Evolutionary conservation across 2,888 invertebrate species (phyloP).

Genomic region (Drosophila tripunctata): DNA sequence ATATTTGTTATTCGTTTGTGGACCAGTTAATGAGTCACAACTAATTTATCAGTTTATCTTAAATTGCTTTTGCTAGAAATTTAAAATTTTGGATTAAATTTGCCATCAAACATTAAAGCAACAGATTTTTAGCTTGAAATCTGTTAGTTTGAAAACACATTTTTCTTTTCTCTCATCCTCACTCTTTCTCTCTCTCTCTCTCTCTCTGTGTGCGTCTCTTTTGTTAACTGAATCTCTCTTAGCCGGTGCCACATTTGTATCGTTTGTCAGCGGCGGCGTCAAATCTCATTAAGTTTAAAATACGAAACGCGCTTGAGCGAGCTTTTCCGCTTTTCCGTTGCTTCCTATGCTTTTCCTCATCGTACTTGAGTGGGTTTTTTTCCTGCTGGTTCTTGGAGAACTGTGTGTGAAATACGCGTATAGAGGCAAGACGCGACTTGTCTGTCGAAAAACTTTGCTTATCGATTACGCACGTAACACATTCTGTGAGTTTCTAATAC

Average conservation of each 20-base stretch:
- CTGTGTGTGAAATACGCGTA: constrained; percentile 69
- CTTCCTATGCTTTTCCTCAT: constrained; percentile 46
- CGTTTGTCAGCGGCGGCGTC: constrained; percentile 48
- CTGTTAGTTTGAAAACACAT: constrained; percentile 3
- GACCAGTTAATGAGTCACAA: neutral
- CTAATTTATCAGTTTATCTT: too few species aligned
- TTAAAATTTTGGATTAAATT: neutral
- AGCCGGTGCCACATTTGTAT: constrained; percentile 34
- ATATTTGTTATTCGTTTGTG: neutral
- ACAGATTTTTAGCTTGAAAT: constrained; percentile 13
- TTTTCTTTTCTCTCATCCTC: neutral
- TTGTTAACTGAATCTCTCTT: constrained; percentile 22
- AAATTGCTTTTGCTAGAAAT: too few species aligned
- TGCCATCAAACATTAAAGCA: neutral
- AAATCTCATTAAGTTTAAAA: constrained; percentile 67
- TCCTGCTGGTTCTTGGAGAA: constrained; percentile 45
- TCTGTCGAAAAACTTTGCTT: constrained; percentile 64
- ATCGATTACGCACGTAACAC: constrained; percentile 78
- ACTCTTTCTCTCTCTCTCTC: constrained; percentile 17
- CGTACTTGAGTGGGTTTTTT: constrained; percentile 54
- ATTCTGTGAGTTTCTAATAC: constrained; percentile 5
- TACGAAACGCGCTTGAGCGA: constrained; percentile 73
- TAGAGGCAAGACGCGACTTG: constrained; percentile 69
- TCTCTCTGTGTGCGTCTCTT: constrained; percentile 36
- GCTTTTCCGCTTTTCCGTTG: constrained; percentile 76